Evolutionary conservation across 2,113 vertebrate genomes (phyloP).

Genomic region (Blennius ocellaris): DNA sequence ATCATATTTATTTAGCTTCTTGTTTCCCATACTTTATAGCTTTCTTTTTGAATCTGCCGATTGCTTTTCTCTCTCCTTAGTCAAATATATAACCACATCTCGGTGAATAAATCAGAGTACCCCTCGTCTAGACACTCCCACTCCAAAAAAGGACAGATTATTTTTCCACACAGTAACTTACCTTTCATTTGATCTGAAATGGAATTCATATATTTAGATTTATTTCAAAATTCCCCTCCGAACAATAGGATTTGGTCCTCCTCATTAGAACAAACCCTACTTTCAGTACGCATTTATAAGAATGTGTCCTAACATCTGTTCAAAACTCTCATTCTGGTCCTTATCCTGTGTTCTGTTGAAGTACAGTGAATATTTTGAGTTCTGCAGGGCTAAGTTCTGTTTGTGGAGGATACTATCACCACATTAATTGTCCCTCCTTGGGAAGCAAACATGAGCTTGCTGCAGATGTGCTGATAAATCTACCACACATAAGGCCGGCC

Average conservation of each 20-base stretch:
- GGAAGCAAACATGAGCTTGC: conserved; percentile 54
- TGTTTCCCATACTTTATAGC: background rate
- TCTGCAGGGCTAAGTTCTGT: conserved; percentile 12
- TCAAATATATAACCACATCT: background rate
- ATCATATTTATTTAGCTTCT: too few relatives aligned
- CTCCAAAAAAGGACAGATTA: background rate
- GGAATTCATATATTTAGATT: too few relatives aligned
- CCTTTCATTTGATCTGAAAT: too few relatives aligned
- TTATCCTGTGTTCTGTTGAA: background rate
- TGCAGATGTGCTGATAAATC: conserved; percentile 73
- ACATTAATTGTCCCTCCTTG: conserved; percentile 41
- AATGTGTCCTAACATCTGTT: conserved; percentile 1
- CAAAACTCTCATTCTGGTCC: background rate
- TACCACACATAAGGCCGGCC: conserved; percentile 60
- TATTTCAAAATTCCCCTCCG: background rate
- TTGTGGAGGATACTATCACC: conserved; percentile 28
- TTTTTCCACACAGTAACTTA: background rate
- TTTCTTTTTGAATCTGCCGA: background rate
- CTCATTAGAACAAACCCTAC: background rate
- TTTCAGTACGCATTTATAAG: background rate
- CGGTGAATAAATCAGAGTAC: too few relatives aligned
- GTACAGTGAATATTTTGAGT: background rate
- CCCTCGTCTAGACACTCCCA: background rate
- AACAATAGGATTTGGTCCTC: background rate
- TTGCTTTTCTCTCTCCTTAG: background rate